phyloP scores from a whole-genome alignment of 2,113 vertebrate species.

The Cygnus buccinator region DNA sequence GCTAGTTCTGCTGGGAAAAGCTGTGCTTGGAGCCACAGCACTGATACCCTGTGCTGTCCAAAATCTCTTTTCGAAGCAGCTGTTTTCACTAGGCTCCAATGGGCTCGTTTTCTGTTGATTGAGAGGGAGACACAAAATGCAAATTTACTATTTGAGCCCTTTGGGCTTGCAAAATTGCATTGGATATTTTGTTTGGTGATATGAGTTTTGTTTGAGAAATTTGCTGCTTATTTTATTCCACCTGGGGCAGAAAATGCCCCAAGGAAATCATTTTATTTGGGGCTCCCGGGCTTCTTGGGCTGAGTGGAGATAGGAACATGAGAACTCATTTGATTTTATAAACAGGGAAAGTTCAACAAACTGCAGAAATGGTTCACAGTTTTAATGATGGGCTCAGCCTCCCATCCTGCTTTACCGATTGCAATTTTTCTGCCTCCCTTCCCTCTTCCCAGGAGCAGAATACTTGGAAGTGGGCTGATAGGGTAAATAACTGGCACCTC shows the following conservation, averaged over 20 bases:
- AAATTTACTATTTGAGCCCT: slow-evolving; percentile 25
- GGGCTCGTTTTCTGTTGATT: slow-evolving; percentile 11
- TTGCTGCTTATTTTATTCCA: slow-evolving; percentile 24
- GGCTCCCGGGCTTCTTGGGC: not conserved
- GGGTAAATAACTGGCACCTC: not conserved
- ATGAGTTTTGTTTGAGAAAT: slow-evolving; percentile 42
- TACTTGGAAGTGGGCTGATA: not conserved
- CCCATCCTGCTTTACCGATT: slow-evolving; percentile 4
- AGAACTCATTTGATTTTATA: slow-evolving; percentile 41
- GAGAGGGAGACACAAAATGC: slow-evolving; percentile 30
- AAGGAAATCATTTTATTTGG: slow-evolving; percentile 5
- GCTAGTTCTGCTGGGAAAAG: not conserved
- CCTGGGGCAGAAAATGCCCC: not conserved
- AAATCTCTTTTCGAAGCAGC: not conserved
- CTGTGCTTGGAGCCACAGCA: slow-evolving; percentile 1
- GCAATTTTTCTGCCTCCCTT: not conserved
- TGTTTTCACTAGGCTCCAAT: not conserved
- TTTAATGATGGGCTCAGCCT: slow-evolving; percentile 2
- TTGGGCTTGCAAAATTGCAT: slow-evolving; percentile 4
- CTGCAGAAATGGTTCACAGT: not conserved
- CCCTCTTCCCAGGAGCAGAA: not conserved
- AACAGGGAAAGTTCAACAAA: slow-evolving; percentile 24
- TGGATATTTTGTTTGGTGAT: slow-evolving; percentile 47
- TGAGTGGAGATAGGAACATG: not conserved
- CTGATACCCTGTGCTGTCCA: not conserved